Evolutionary conservation across 1,140 invertebrate species (phyloP).

Genomic region (Cryptotermes secundus): DNA sequence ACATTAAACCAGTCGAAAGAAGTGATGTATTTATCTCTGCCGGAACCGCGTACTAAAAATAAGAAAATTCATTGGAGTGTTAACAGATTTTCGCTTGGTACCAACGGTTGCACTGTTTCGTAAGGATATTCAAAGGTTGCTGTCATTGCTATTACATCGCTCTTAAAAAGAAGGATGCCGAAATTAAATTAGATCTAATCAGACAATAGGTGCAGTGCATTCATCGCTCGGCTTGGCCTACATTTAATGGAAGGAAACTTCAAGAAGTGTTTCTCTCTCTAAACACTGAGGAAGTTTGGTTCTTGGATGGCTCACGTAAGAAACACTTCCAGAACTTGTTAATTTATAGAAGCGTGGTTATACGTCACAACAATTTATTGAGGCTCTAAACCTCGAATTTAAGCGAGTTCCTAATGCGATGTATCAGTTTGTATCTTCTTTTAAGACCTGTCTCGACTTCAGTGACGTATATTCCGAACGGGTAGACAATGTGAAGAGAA

Average conservation of each 20-base stretch:
- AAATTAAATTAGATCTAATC: background rate
- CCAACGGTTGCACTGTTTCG: too few relatives aligned
- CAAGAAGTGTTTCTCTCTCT: background rate
- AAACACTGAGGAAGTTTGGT: background rate
- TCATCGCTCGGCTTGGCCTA: too few relatives aligned
- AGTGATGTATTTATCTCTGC: background rate
- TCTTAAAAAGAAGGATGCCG: background rate
- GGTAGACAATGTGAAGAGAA: too few relatives aligned
- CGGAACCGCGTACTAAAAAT: background rate
- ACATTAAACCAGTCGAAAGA: too few relatives aligned
- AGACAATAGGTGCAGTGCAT: background rate
- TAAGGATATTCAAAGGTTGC: too few relatives aligned
- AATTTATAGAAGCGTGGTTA: conserved; percentile 4
- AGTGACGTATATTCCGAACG: too few relatives aligned
- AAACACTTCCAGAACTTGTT: background rate
- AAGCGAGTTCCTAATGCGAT: background rate
- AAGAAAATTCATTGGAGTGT: background rate
- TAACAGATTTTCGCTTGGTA: background rate
- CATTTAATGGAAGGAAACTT: too few relatives aligned
- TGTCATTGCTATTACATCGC: too few relatives aligned
- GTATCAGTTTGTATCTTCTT: background rate
- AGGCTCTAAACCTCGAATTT: background rate
- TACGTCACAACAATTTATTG: conserved; percentile 17
- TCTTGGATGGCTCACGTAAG: background rate
- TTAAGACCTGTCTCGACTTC: too few relatives aligned